Evolutionary conservation across 2,113 vertebrate species (phyloP).

Genomic region (Neogobius melanostomus): DNA sequence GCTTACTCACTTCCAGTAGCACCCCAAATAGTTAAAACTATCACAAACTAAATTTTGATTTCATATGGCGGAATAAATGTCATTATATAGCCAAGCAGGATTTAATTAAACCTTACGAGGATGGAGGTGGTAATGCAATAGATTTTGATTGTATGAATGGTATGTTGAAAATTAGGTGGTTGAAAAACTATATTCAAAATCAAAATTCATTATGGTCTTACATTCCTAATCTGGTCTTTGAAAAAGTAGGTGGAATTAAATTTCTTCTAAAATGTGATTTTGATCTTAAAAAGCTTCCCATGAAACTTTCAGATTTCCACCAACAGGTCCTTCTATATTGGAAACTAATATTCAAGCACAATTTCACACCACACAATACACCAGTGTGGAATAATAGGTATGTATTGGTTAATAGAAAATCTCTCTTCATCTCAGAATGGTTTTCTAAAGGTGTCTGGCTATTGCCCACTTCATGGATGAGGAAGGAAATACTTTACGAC

Average conservation of each 20-base stretch:
- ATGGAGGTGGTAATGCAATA: too few relatives aligned
- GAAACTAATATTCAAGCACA: neutral
- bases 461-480: neutral
- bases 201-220: neutral
- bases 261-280: neutral
- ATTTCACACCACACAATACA: neutral
- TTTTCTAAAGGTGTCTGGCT: neutral
- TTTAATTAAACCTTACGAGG: too few relatives aligned
- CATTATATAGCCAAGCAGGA: too few relatives aligned
- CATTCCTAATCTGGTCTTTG: neutral
- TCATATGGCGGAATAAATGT: too few relatives aligned
- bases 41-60: too few relatives aligned
- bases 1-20: too few relatives aligned
- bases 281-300: neutral
- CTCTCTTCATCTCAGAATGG: neutral
- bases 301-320: neutral
- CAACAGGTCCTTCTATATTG: neutral
- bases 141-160: too few relatives aligned
- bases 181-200: too few relatives aligned
- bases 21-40: too few relatives aligned
- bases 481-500: too few relatives aligned
- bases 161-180: too few relatives aligned
- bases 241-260: neutral
- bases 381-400: neutral
- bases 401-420: neutral